These are phyloP conservation scores for Drosophila fungiperda DNA, from an alignment of 2,888 invertebrate species.

Conservation along the genomic window DNA sequence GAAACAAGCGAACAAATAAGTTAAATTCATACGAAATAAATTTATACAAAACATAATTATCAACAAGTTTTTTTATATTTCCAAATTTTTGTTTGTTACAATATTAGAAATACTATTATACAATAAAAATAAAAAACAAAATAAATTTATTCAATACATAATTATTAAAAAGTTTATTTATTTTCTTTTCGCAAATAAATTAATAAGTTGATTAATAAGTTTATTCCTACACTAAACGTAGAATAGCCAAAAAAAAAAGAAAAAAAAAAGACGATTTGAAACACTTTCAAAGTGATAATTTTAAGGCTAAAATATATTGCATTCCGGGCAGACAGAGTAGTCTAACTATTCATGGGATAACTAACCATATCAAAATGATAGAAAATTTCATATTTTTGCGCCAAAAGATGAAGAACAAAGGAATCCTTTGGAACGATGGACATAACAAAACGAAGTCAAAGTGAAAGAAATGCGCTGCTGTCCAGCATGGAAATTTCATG, in stretches of 20 bases:
- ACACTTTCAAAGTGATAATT: neutral
- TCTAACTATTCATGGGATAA: slow-evolving; percentile 24
- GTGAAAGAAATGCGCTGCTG: slow-evolving; percentile 45
- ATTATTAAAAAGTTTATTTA: neutral
- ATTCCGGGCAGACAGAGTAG: neutral
- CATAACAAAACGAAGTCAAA: slow-evolving; percentile 6
- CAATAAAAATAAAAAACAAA: neutral
- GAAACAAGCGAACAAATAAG: too few relatives aligned
- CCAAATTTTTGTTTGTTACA: too few relatives aligned
- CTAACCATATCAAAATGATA: slow-evolving; percentile 24
- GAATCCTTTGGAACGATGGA: neutral
- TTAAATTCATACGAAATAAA: neutral
- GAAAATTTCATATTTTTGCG: slow-evolving; percentile 44
- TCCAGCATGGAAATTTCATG: slow-evolving; percentile 67
- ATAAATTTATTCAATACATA: neutral
- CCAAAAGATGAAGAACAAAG: slow-evolving; percentile 1
- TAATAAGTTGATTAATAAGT: neutral
- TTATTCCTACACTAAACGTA: neutral
- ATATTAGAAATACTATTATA: too few relatives aligned
- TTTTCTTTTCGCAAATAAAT: neutral
- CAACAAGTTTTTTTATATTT: neutral
- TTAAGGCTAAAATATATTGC: neutral
- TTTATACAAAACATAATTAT: neutral
- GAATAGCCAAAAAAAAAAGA: neutral
- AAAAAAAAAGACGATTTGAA: neutral